Conservation (phyloP, 2,797 vertebrate species). For the Echeneis naucrates region DNA sequence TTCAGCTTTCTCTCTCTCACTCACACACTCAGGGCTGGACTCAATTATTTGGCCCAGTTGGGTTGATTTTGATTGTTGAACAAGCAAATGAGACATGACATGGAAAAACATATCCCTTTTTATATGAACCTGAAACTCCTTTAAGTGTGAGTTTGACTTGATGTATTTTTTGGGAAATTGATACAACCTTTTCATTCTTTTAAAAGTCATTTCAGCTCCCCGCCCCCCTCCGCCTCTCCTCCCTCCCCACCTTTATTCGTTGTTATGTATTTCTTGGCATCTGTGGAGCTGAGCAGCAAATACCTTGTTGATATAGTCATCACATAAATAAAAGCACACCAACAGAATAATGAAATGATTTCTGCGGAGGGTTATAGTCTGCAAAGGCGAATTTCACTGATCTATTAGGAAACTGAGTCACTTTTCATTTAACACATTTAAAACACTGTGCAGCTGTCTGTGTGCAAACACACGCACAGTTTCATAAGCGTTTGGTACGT, state of each 20-base stretch:
- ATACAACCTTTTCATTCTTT: constrained; percentile 61
- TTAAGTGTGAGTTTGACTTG: constrained; percentile 67
- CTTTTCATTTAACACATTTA: constrained; percentile 4
- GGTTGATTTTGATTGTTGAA: constrained; percentile 73
- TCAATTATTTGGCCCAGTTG: constrained; percentile 66
- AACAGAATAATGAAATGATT: constrained; percentile 72
- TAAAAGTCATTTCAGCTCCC: constrained; percentile 27
- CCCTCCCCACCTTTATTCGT: constrained; percentile 42
- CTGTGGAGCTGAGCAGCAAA: constrained; percentile 67
- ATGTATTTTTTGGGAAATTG: constrained; percentile 71
- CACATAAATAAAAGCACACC: constrained; percentile 73
- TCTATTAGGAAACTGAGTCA: constrained; percentile 38
- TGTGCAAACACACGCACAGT: neutral
- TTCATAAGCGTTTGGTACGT: neutral
- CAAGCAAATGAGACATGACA: constrained; percentile 72
- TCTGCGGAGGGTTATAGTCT: constrained; percentile 65
- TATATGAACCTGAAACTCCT: constrained; percentile 64
- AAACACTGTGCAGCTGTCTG: constrained; percentile 21
- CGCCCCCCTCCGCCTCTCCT: neutral
- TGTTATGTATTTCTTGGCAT: constrained; percentile 80
- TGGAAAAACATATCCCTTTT: constrained; percentile 73
- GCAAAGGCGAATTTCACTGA: constrained; percentile 46
- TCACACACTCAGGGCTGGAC: constrained; percentile 55
- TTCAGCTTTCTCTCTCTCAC: constrained; percentile 42
- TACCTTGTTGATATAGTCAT: constrained; percentile 74